Conservation (phyloP, 2,797 vertebrate species). For the Phaenicophaeus curvirostris region DNA sequence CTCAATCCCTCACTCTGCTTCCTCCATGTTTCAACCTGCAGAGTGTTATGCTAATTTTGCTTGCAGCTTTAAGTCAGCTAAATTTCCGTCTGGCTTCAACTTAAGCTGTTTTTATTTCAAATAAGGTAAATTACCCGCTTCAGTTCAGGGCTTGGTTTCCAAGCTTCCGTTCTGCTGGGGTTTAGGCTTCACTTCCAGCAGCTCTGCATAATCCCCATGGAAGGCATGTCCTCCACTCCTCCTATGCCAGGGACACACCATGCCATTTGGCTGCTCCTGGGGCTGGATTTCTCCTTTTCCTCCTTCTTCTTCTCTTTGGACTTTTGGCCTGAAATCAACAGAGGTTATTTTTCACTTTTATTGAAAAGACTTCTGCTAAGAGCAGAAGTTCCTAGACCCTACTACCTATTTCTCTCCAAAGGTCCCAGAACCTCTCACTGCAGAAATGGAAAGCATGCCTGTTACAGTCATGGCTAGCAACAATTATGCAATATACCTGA, state of each 20-base stretch:
- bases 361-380: not conserved
- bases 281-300: not conserved
- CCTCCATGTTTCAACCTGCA: slow-evolving; percentile 61
- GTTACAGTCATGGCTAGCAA: not conserved
- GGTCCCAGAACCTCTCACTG: not conserved
- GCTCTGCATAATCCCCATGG: slow-evolving; percentile 38
- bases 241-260: not conserved
- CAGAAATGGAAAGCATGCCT: not conserved
- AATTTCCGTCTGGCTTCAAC: slow-evolving; percentile 62
- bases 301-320: not conserved
- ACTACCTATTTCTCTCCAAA: not conserved
- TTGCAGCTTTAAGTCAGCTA: slow-evolving; percentile 65
- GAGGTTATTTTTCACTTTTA: slow-evolving; percentile 9
- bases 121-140: slow-evolving; percentile 60
- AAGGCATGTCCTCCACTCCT: not conserved
- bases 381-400: not conserved
- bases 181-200: slow-evolving; percentile 53
- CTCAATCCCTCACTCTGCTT: slow-evolving; percentile 29
- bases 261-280: not conserved
- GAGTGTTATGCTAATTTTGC: slow-evolving; percentile 52
- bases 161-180: slow-evolving; percentile 29
- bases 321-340: slow-evolving; percentile 20
- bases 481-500: not conserved
- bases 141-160: slow-evolving; percentile 30
- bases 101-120: slow-evolving; percentile 69